Evolutionary conservation across 2,888 invertebrate genomes (phyloP), one percentile per base, ranked within the genome.

Genomic region (Arge pagana): DNA sequence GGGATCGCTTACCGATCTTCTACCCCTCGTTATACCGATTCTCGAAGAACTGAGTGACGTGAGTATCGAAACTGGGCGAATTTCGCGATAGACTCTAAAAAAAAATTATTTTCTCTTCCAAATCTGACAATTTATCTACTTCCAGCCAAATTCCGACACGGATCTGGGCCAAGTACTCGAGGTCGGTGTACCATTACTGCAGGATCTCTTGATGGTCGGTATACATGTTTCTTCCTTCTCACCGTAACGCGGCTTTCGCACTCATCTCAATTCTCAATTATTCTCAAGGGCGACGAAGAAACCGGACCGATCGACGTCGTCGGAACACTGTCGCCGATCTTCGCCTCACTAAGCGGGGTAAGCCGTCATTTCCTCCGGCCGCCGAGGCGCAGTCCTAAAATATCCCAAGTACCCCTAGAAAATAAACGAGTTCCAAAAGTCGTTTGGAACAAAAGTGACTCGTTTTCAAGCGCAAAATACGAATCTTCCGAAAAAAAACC

Each of bases 41-140:
- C 58, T 76, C 15, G 72, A 76, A 53, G 76, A 76, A 49, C 65
- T 76, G 8, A 75, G 74, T 58, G 70, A 76, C 43, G 76, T 76
- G 67, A 69, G 65, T 56, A n/a, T n/a, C n/a, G n/a, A n/a, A n/a
- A n/a, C n/a, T n/a, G n/a, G n/a, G n/a, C n/a, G 28, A 7, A n/a
- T 28, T 28, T 28, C 28, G 28, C 7, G n/a, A 28, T 8, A 8
- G n/a, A 28, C 28, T 28, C 28, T 28, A 7, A n/a, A 28, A 28
- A 28, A 28, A 8, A 8, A 28, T 28, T 28, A n/a, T n/a, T 8
- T 28, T 28, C 28, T 7, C 28, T 28, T n/a, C 7, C 28, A n/a
- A 28, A 8, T n/a, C n/a, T n/a, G n/a, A n/a, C n/a, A n/a, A n/a
- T n/a, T 16, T 8, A 6, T 5, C 33, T 3, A 45, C 24, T 24